Evolutionary conservation across 2,888 invertebrate genomes (phyloP).

Genomic region (Schizotus pectinicornis): DNA sequence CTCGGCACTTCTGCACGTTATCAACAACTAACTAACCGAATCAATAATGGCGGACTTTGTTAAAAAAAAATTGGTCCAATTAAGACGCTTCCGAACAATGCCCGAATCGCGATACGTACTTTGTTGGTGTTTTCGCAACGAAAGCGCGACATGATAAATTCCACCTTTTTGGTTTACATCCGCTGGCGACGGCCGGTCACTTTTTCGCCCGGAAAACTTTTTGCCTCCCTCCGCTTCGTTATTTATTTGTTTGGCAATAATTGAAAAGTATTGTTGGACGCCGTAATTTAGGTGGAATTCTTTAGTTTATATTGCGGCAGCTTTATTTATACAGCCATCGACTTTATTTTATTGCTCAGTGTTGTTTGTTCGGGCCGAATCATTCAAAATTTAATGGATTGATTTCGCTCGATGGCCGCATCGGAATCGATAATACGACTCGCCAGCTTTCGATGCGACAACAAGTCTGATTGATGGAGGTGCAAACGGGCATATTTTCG

Average conservation of each 20-base stretch:
- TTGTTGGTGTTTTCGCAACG: no score
- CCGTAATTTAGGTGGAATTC: constrained; percentile 32
- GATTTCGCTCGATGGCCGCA: constrained; percentile 8
- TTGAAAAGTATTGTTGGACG: constrained; percentile 32
- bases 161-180: constrained; percentile 25
- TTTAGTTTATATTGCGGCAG: constrained; percentile 31
- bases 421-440: constrained; percentile 9
- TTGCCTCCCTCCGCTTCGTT: constrained; percentile 30
- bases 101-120: no score
- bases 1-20: constrained; percentile 4
- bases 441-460: neutral
- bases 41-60: neutral
- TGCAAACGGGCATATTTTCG: neutral
- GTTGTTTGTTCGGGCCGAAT: constrained; percentile 26
- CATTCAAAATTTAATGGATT: constrained; percentile 20
- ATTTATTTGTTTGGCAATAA: constrained; percentile 32
- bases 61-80: no score
- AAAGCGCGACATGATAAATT: constrained; percentile 19
- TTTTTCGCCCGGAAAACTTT: constrained; percentile 29
- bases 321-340: constrained; percentile 30
- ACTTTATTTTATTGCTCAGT: constrained; percentile 28
- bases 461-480: neutral
- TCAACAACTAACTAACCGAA: constrained; percentile 3
- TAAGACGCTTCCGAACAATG: no score
- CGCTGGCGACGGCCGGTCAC: constrained; percentile 28